Evolutionary conservation across 2,888 invertebrate genomes (phyloP).

Genomic region (Cremastobaeus sp.): DNA sequence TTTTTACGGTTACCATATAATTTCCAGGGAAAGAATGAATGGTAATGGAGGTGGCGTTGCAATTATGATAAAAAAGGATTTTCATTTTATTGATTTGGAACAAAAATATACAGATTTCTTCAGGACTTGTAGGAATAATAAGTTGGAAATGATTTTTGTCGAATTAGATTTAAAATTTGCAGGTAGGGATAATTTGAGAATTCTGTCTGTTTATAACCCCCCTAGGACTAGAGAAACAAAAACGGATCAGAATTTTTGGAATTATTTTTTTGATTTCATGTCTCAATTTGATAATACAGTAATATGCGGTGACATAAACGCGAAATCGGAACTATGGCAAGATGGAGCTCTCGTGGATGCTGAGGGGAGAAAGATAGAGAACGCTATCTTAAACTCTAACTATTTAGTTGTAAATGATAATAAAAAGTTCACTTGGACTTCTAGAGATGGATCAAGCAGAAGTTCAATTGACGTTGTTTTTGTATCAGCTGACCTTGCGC

Average conservation of each 20-base stretch:
- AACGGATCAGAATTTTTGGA: conserved; percentile 2
- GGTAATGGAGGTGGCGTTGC: conserved; percentile 13
- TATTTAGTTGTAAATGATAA: conserved; percentile 8
- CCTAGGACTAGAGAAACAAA: background rate
- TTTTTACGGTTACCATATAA: background rate
- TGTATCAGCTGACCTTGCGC: conserved; percentile 1
- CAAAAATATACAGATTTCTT: background rate
- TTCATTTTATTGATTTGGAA: background rate
- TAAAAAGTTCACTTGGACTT: background rate
- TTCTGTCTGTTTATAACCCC: background rate
- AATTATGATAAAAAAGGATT: background rate
- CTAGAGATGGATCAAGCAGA: background rate
- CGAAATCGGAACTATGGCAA: conserved; percentile 13
- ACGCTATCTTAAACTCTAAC: background rate
- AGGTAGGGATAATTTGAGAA: background rate
- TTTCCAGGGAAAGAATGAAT: background rate
- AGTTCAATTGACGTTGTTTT: background rate
- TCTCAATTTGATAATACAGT: background rate
- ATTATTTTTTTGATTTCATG: conserved; percentile 2
- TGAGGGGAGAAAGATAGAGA: conserved; percentile 4
- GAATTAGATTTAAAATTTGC: background rate
- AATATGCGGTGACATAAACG: conserved; percentile 13
- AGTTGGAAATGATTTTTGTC: background rate
- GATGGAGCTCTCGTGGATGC: background rate
- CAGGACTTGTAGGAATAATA: background rate